A percentile compares a stretch with the other conserved stretches of the same genome.
phyloP scores from a whole-genome alignment of 1,140 invertebrate species.

The Listronotus oregonensis region DNA sequence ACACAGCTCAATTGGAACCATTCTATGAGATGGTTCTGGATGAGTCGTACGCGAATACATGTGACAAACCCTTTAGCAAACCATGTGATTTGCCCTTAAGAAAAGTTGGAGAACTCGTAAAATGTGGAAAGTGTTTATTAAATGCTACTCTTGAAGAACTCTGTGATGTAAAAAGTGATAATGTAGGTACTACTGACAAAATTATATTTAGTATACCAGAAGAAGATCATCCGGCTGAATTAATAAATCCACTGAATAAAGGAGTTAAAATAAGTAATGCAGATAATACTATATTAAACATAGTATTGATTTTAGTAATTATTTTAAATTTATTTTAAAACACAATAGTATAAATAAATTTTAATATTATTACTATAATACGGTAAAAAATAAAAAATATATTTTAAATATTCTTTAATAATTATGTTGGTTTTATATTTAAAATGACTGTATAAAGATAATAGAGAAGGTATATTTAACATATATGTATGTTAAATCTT shows the following conservation, averaged over 20 bases:
- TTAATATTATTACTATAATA: too few relatives aligned
- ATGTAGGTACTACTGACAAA: not conserved
- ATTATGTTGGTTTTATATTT: too few relatives aligned
- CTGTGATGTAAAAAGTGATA: not conserved
- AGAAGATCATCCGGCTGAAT: not conserved
- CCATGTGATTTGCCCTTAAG: conserved; percentile 17
- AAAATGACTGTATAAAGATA: too few relatives aligned
- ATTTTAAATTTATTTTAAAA: too few relatives aligned
- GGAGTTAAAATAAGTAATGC: too few relatives aligned
- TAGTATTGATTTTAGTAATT: too few relatives aligned
- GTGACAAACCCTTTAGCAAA: not conserved
- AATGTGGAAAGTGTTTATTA: conserved; percentile 25
- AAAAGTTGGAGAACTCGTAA: not conserved
- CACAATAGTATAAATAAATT: too few relatives aligned
- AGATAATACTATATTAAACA: too few relatives aligned
- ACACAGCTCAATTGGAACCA: conserved; percentile 5
- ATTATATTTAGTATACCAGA: not conserved
- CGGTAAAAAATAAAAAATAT: too few relatives aligned
- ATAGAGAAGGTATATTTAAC: too few relatives aligned
- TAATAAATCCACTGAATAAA: not conserved
- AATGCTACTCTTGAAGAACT: conserved; percentile 14
- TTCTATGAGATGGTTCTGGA: conserved; percentile 33
- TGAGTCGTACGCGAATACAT: conserved; percentile 15
- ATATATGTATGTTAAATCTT: too few relatives aligned
- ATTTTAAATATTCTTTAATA: too few relatives aligned